Evolutionary conservation across 37 sponge, comb jelly and placozoan species (phyloP).

Genomic region (Diacarnus erythraeanus): DNA sequence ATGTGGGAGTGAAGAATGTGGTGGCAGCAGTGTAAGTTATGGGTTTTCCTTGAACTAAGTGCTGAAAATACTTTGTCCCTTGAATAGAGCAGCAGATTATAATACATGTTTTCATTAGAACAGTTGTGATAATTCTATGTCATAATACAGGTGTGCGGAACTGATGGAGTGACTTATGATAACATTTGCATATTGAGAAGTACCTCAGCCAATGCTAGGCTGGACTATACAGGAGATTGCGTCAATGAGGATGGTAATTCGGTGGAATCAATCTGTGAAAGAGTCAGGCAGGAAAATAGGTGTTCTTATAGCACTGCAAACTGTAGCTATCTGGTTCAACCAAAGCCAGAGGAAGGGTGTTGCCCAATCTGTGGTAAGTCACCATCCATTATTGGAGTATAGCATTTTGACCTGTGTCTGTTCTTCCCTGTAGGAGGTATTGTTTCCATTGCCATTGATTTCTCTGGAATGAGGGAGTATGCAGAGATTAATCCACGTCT

Average conservation of each 20-base stretch:
- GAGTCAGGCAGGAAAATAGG: not conserved
- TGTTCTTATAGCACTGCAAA: slow-evolving; percentile 17
- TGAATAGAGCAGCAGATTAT: too few relatives aligned
- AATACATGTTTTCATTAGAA: not conserved
- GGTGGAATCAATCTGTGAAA: slow-evolving; percentile 16
- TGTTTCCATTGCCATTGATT: slow-evolving; percentile 27
- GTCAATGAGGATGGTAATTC: not conserved
- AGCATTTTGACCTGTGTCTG: not conserved
- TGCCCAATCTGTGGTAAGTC: slow-evolving; percentile 60
- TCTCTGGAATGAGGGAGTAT: slow-evolving; percentile 13
- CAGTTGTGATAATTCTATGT: not conserved
- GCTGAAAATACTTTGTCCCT: too few relatives aligned
- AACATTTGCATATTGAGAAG: slow-evolving; percentile 43
- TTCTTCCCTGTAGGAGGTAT: slow-evolving; percentile 25
- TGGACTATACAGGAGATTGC: slow-evolving; percentile 45
- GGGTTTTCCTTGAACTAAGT: too few relatives aligned
- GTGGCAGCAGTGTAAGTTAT: slow-evolving; percentile 17
- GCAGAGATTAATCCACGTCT: slow-evolving; percentile 2
- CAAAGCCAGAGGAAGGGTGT: slow-evolving; percentile 52
- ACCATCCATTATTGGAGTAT: not conserved
- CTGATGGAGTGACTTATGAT: slow-evolving; percentile 51
- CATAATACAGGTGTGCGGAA: slow-evolving; percentile 45
- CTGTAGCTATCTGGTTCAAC: slow-evolving; percentile 25
- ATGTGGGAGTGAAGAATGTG: slow-evolving; percentile 27
- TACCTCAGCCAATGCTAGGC: slow-evolving; percentile 29